Base-by-base conservation (phyloP, 1,140 invertebrate genomes). In the Neodiprion lecontei region DNA sequence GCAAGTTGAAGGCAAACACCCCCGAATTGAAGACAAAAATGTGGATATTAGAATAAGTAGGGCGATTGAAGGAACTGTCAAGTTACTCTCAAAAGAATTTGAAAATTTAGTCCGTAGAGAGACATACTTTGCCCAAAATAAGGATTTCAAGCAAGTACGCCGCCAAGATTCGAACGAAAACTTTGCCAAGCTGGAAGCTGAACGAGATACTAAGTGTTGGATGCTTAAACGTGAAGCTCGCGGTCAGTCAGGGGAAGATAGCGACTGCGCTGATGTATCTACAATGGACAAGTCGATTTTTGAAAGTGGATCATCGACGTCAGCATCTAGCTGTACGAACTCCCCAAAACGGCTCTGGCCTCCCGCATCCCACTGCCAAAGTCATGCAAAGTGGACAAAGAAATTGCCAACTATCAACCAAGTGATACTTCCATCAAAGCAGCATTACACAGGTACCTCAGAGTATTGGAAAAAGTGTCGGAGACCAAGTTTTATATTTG, bases 261-360 rank as follows among this genome's bases (percentile, higher is more conserved):
- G 86, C 76, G 85, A 87, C 69, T 87, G 80, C 61, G 82, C 83
- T 1, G 85, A 86, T 69, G n/a, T 82, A 4, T 84, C 83, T 0
- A 69, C 50, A 80, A 91, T 83, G 84, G 91, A 78, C 84, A 91
- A 81, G 79, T 91, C 82, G 83, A 87, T 84, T 82, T 89, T 85
- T 88, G 92, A 88, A 85, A 92, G 85, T 88, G 91, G 91, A 76
- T 92, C 91, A 0, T 92, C 92, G 0, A 92, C 92, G 2, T 91
- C 91, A 0, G 90, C 91, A 40, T 92, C 91, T 1, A 92, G 91
- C 78, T 91, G 91, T 67, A 90, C 91, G 0, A 92, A 92, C 79
- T 92, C 91, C 1, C 92, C 92, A 0, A 93, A 93, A 85, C 85
- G 91, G 49, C 86, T 92, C 78, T 92, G 90, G 83, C 91, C 90